These are phyloP conservation scores for Drosophila pruinosa DNA, from an alignment of 1,140 invertebrate species.

Conservation along the genomic window DNA sequence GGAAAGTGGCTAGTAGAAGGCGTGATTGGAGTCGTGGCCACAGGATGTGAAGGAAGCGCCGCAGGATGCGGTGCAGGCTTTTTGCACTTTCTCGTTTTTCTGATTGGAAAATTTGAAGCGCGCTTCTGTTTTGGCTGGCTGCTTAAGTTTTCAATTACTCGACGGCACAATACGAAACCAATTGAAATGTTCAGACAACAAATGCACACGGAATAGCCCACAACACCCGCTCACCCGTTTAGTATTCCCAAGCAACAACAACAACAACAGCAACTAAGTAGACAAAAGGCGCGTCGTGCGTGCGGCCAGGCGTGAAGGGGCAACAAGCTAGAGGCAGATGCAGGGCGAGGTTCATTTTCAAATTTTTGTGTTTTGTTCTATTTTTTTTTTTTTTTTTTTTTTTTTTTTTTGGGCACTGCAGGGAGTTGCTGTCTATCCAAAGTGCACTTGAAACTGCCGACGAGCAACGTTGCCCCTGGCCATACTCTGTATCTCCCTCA, in stretches of 20 bases:
- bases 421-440: constrained; percentile 39
- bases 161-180: constrained; percentile 61
- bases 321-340: constrained; percentile 5
- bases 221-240: not conserved
- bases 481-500: not conserved
- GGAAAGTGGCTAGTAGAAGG: not conserved
- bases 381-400: not conserved
- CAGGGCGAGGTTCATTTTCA: constrained; percentile 21
- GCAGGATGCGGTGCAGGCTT: constrained; percentile 43
- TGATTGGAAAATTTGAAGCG: constrained; percentile 68
- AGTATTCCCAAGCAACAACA: not conserved
- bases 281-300: constrained; percentile 71
- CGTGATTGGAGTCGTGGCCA: constrained; percentile 35
- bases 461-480: constrained; percentile 18
- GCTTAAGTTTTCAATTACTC: constrained; percentile 78
- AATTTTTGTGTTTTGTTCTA: constrained; percentile 17
- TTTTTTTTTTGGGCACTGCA: constrained; percentile 37
- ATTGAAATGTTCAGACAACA: constrained; percentile 62
- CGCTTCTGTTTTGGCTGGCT: constrained; percentile 29
- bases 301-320: constrained; percentile 62
- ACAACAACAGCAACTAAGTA: constrained; percentile 27
- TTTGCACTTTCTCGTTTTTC: constrained; percentile 34
- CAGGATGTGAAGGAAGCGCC: constrained; percentile 55
- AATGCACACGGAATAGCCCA: not conserved
- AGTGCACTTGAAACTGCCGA: constrained; percentile 71